These are phyloP conservation scores for Watsonalla cultraria DNA, from an alignment of 2,888 invertebrate species.

Conservation along the genomic window DNA sequence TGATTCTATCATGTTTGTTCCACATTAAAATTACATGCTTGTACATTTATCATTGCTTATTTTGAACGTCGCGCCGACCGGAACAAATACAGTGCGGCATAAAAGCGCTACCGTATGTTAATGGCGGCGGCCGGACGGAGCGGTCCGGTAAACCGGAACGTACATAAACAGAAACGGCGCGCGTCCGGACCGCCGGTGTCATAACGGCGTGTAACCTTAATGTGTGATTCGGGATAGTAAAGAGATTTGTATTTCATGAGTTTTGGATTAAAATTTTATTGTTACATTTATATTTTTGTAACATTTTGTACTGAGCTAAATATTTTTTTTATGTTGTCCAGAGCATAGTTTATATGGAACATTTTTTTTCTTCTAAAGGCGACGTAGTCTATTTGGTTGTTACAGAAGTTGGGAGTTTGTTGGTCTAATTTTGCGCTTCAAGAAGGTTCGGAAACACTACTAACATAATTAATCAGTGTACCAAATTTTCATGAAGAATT, in stretches of 20 bases:
- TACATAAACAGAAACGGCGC: constrained; percentile 35
- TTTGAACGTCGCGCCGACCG: constrained; percentile 25
- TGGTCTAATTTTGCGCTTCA: too few relatives aligned
- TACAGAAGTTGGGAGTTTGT: too few relatives aligned
- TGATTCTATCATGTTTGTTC: background rate
- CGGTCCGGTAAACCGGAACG: constrained; percentile 21
- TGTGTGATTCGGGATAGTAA: constrained; percentile 11
- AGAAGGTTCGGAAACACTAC: too few relatives aligned
- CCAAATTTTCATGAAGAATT: too few relatives aligned
- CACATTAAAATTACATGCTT: constrained; percentile 13
- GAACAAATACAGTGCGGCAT: constrained; percentile 27
- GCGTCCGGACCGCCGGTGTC: constrained; percentile 26
- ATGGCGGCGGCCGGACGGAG: constrained; percentile 36
- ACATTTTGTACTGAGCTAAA: background rate
- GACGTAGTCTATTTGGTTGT: too few relatives aligned
- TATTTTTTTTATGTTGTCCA: too few relatives aligned
- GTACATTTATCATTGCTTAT: constrained; percentile 22
- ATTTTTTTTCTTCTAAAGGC: too few relatives aligned
- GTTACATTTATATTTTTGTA: background rate
- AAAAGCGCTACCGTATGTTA: constrained; percentile 27
- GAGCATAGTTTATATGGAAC: too few relatives aligned
- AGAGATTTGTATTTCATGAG: background rate
- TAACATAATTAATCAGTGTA: too few relatives aligned
- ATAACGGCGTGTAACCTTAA: constrained; percentile 23
- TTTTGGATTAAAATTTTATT: background rate